phyloP scores from a whole-genome alignment of 2,888 invertebrate species.

The Periphyllus acericola region DNA sequence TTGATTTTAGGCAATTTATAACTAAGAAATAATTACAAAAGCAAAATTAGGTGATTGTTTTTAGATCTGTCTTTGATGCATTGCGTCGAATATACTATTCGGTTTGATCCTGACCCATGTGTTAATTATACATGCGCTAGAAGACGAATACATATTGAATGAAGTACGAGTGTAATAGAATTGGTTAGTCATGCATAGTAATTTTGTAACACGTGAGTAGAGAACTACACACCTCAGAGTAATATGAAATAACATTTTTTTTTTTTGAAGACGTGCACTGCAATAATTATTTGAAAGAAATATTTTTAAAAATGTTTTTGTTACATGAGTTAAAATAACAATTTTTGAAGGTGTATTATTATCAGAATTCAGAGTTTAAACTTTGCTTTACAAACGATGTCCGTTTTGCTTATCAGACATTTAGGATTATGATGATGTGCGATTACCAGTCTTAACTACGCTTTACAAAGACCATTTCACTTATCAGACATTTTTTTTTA shows the following conservation, averaged over 20 bases:
- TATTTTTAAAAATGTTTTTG: not conserved
- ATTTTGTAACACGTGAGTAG: slow-evolving; percentile 42
- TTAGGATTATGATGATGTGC: too few relatives aligned
- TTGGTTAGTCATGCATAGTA: slow-evolving; percentile 41
- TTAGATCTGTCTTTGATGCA: not conserved
- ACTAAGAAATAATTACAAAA: not conserved
- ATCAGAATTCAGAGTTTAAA: not conserved
- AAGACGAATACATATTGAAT: slow-evolving; percentile 14
- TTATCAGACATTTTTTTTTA: slow-evolving; percentile 20
- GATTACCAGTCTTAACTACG: not conserved
- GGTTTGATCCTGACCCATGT: slow-evolving; percentile 9
- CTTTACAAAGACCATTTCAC: not conserved
- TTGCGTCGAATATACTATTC: not conserved
- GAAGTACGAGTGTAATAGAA: slow-evolving; percentile 25
- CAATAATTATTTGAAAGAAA: slow-evolving; percentile 3
- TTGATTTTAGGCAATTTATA: not conserved
- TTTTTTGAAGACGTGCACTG: not conserved
- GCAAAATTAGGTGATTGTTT: not conserved
- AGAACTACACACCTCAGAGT: not conserved
- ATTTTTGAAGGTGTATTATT: not conserved
- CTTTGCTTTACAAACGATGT: not conserved
- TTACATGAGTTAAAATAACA: not conserved
- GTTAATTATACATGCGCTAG: slow-evolving; percentile 11
- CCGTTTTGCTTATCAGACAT: too few relatives aligned
- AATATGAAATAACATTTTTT: not conserved